Base-by-base conservation (phyloP, 2,113 vertebrate genomes). In the Entelurus aequoreus region DNA sequence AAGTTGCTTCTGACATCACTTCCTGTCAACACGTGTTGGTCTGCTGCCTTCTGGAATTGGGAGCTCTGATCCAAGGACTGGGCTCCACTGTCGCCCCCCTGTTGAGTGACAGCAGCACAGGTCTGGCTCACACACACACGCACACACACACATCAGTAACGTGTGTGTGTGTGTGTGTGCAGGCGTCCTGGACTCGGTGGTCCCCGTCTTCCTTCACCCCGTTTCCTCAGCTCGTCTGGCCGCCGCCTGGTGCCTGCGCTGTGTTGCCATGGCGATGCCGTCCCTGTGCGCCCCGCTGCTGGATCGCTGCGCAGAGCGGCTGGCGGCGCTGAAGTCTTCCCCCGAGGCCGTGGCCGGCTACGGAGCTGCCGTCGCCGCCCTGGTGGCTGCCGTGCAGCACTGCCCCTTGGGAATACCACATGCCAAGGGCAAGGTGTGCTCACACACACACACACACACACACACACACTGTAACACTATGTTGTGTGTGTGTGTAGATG, bases 371-470 rank as follows among this genome's bases (percentile, higher is more conserved):
- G 81, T 93, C 60, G 93, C 93, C 42, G 92, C 93, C 73, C 85
- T 98, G 71, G 83, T 98, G 63, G 94, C 94, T 50, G 92, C 93
- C 1, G 91, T 93, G 61, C 94, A 92, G 49, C 88, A 92, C 50
- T 94, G 93, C 77, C 91, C 92, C 16, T 84, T 97, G 64, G 96
- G 96, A 80, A 94, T 98, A 79, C 94, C 96, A 16, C 94, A 96
- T 66, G 87, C 84, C 65, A 97, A 92, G 79, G 93, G 93, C 66
- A 93, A 93, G 94, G 95, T 96, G 52, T 46, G 60, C 8, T 3
- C 28, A 28, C 28, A 28, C 28, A 28, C 28, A 28, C 28, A 28
- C 28, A 28, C 2, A 3, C 28, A 28, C 28, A 28, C 28, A 28
- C 28, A 28, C 28, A n/a, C 14, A 15, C n/a, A 12, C 28, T 28